Base-by-base conservation (phyloP, 2,797 vertebrate species). In the Chlorospingus flavigularis region DNA sequence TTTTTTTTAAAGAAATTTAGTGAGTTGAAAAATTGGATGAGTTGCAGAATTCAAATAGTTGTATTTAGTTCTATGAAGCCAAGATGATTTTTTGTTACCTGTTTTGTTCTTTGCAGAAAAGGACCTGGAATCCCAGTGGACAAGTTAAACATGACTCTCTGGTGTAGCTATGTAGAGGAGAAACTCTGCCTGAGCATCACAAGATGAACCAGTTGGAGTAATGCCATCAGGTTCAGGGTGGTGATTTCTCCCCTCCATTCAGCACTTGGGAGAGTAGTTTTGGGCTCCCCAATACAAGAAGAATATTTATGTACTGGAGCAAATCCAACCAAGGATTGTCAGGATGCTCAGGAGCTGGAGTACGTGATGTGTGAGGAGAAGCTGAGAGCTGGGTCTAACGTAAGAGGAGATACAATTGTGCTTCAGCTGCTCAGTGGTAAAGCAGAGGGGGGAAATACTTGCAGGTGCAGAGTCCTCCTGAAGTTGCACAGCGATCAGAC, bases 371-470 rank as follows among this genome's bases (percentile, higher is more conserved):
- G 12, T 67, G 24, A 61, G 9, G 31, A 66, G 35, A 61, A 48
- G 20, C 11, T 73, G 54, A 61, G 37, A 33, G 14, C 13, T 61
- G 28, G 11, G 28, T 43, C 11, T 61, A 26, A 55, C 9, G 23
- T 30, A 20, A 14, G 15, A 45, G 4, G 24, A 50, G 11, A 23
- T 43, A 11, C 5, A 33, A 25, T 11, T 73, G 20, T 73, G 40
- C 8, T 84, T 67, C 35, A 48, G 26, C 3, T n/a, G 67, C 7
- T 30, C 40, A 42, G 13, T 24, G 26, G 7, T 3, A 43, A 45
- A 43, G 3, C 7, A 5, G 3, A 43, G 5, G 0, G 4, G 6
- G 33, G 2, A 35, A 17, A 50, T 13, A 19, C 3, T 40, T 72
- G 42, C 11, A 55, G 24, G 7, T 39, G 6, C 13, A 67, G 57